Conservation (phyloP, 2,888 invertebrate genomes). For the Clepsis dumicolana region DNA sequence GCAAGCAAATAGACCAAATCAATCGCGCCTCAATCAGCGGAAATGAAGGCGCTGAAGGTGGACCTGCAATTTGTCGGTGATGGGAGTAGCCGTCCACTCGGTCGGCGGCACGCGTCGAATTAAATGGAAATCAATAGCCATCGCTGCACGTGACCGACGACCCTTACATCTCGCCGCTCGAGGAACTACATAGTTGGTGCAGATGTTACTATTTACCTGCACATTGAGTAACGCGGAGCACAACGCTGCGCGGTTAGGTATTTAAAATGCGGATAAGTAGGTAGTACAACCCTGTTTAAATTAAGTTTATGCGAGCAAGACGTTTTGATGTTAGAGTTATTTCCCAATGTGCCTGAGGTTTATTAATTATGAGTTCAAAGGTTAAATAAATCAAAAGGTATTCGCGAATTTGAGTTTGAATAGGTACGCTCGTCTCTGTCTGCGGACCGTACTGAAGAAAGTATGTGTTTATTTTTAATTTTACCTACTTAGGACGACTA, state of each 20-base stretch:
- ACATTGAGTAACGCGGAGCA: not conserved
- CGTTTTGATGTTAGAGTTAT: not conserved
- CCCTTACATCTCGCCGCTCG: constrained; percentile 60
- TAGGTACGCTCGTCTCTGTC: too few species aligned
- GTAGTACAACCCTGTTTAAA: too few species aligned
- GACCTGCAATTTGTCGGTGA: constrained; percentile 69
- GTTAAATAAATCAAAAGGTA: too few species aligned
- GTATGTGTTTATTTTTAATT: too few species aligned
- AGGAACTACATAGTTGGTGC: constrained; percentile 30
- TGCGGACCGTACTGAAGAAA: too few species aligned
- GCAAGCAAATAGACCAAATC: constrained; percentile 49
- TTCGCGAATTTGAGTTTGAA: too few species aligned
- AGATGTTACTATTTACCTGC: constrained; percentile 26
- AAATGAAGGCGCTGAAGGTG: constrained; percentile 67
- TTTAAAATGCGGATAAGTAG: not conserved
- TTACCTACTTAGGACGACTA: too few species aligned
- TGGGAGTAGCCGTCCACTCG: constrained; percentile 49
- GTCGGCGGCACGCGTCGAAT: constrained; percentile 75
- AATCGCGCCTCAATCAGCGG: constrained; percentile 71
- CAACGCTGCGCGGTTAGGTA: not conserved
- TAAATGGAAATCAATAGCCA: constrained; percentile 85
- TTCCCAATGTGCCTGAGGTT: too few species aligned
- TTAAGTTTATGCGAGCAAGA: not conserved
- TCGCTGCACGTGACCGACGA: constrained; percentile 75
- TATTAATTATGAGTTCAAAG: too few species aligned